Evolutionary conservation across 2,888 invertebrate species (phyloP).

Genomic region (Aphidius colemani): DNA sequence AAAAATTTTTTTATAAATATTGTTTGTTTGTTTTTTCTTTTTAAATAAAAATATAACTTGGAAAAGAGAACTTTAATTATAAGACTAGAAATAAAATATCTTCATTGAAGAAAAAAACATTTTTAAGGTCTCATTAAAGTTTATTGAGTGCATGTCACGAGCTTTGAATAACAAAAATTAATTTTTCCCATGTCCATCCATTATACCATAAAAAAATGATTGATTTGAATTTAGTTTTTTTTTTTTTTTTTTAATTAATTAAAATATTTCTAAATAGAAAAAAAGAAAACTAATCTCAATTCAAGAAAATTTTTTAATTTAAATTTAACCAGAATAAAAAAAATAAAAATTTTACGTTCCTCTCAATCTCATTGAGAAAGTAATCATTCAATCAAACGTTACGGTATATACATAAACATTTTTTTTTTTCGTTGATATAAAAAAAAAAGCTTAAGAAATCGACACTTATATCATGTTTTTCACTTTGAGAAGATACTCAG

Average conservation of each 20-base stretch:
- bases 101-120: constrained; percentile 4
- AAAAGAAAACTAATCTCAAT: not conserved
- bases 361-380: too few species aligned
- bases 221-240: not conserved
- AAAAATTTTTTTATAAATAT: constrained; percentile 7
- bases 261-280: too few species aligned
- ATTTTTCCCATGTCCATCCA: too few species aligned
- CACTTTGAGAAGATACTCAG: constrained; percentile 59
- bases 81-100: not conserved
- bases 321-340: too few species aligned
- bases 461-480: constrained; percentile 33
- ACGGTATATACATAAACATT: too few species aligned
- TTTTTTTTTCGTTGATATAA: not conserved
- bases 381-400: too few species aligned
- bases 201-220: too few species aligned
- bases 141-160: too few species aligned
- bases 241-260: not conserved
- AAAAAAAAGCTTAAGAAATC: constrained; percentile 32
- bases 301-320: too few species aligned
- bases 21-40: constrained; percentile 2
- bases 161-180: too few species aligned
- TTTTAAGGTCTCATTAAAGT: not conserved
- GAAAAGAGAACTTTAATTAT: not conserved
- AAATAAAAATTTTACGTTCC: too few species aligned
- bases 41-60: not conserved